Percentiles rank a stretch among this genome's conserved stretches.
Conservation (phyloP, 1,140 invertebrate species). For the Platyura marginata region DNA sequence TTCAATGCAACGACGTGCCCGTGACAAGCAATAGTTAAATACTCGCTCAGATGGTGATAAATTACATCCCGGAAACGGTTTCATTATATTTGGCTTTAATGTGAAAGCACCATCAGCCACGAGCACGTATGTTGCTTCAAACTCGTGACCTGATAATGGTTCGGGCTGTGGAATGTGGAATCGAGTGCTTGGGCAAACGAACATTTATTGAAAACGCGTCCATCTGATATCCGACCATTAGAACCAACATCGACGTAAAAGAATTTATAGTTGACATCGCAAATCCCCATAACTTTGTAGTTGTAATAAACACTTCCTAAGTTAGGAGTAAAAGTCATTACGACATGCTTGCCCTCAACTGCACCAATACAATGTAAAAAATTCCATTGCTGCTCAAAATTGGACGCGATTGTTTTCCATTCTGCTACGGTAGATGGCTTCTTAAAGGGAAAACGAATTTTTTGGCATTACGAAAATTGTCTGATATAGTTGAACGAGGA, state of each 20-base stretch:
- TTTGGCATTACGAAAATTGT: too few species aligned
- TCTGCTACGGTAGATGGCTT: too few species aligned
- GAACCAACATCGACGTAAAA: constrained; percentile 24
- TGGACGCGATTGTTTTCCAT: too few species aligned
- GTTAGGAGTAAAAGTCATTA: constrained; percentile 13
- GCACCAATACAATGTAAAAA: constrained; percentile 25
- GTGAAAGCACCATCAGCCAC: constrained; percentile 29
- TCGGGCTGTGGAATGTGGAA: constrained; percentile 9
- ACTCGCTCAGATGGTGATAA: constrained; percentile 18
- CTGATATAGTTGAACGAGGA: too few species aligned
- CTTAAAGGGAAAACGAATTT: too few species aligned
- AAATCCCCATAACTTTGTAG: constrained; percentile 25
- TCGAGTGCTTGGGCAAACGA: constrained; percentile 12
- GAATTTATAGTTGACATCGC: constrained; percentile 27
- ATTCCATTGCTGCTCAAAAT: too few species aligned
- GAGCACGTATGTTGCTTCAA: constrained; percentile 15
- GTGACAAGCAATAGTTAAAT: constrained; percentile 28
- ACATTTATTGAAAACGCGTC: constrained; percentile 19
- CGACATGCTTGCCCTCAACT: constrained; percentile 25
- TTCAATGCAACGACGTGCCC: constrained; percentile 22
- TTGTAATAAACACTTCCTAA: constrained; percentile 20
- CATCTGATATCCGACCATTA: constrained; percentile 24
- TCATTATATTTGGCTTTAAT: constrained; percentile 22
- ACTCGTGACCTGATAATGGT: too few species aligned
- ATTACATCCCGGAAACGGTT: constrained; percentile 15